Evolutionary conservation across 2,888 invertebrate species (phyloP).

Genomic region (Mongoloraphidia duomilia): DNA sequence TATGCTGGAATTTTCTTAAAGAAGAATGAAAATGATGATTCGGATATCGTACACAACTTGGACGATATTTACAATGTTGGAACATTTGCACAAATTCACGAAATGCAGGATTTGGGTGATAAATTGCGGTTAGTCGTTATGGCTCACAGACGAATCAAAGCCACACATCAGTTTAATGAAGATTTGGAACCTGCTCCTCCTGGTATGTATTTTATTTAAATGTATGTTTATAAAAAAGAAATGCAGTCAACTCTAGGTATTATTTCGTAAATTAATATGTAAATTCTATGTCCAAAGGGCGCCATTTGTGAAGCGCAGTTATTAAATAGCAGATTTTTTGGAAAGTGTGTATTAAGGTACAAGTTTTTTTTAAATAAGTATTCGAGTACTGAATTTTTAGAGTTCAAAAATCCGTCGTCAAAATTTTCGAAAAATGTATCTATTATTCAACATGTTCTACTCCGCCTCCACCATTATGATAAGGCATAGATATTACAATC

Average conservation of each 20-base stretch:
- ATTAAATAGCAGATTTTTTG: no score
- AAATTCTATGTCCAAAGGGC: no score
- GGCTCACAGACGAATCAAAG: conserved; percentile 80
- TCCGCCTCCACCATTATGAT: no score
- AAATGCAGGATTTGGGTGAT: conserved; percentile 90
- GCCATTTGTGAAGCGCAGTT: no score
- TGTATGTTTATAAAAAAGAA: neutral
- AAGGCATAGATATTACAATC: no score
- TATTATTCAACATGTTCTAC: no score
- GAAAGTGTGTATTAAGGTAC: no score
- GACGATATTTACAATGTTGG: conserved; percentile 83
- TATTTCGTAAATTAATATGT: neutral
- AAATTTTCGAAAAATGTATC: no score
- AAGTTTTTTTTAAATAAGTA: no score
- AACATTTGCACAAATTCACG: conserved; percentile 95
- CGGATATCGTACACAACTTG: conserved; percentile 68
- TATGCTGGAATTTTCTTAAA: conserved; percentile 96
- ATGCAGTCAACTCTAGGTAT: neutral
- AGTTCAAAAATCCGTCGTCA: no score
- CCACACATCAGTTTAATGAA: conserved; percentile 65
- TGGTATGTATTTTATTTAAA: neutral
- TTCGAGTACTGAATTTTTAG: no score
- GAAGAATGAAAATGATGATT: conserved; percentile 75
- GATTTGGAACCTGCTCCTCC: conserved; percentile 33
- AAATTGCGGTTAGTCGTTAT: conserved; percentile 82